Base-by-base conservation (phyloP, 2,797 vertebrate genomes). In the Mycteria americana region DNA sequence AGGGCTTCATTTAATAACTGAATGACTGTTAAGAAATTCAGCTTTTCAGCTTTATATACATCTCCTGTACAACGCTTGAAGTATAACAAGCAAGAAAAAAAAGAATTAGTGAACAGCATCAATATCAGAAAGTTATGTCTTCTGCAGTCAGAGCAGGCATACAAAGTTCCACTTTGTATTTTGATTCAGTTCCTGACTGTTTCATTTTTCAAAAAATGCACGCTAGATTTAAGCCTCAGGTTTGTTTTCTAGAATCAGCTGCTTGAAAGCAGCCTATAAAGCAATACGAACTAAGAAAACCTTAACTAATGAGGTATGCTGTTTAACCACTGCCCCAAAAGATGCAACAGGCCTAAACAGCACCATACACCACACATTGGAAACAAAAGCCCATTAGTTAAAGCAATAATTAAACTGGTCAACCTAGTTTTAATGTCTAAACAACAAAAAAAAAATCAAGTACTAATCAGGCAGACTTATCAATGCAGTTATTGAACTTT, bases 1-100 rank as follows among this genome's bases (percentile, higher is more conserved):
- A 99, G 95, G 18, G 98, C 95, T 81, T 99, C 99, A 95, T 98
- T 99, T 82, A 98, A 91, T 96, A 99, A 97, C 75, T 98, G 98
- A 95, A 99, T 92, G 95, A 99, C 88, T 59, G 97, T 97, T 95
- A 99, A 91, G 27, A 99, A 94, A 94, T 99, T 99, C 83, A 99
- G 97, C 91, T 99, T 98, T 77, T 97, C 98, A 46, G 39, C 97
- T 97, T 99, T 98, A 70, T 99, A 99, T 88, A 99, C 13, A 43
- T 98, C 98, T 89, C 98, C 98, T 6, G 96, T 96, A 86, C 93
- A 98, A 74, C 97, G 77, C 99, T 99, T 96, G 68, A 95, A 89
- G 60, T 7, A 51, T 6, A 84, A 21, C 5, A 85, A 87, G 69
- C 1, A 93, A 96, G 11, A 28, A 86, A 18, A n/a, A 27, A 63